These are phyloP conservation scores for Malurus cyaneus DNA, from an alignment of 2,113 vertebrate species.

Conservation along the genomic window DNA sequence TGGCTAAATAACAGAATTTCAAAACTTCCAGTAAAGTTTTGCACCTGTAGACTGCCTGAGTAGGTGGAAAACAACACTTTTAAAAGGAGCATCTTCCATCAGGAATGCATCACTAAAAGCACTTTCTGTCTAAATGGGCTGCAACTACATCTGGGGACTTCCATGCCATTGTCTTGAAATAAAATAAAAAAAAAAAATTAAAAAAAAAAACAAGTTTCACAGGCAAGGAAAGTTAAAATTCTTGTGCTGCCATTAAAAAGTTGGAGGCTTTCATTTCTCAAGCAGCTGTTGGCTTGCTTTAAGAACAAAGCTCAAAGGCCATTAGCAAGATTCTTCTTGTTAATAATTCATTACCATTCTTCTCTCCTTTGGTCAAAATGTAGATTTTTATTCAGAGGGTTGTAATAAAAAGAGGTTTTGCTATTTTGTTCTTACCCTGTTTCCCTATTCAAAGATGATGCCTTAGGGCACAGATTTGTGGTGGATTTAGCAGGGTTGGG, in stretches of 20 bases:
- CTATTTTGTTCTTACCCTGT: neutral
- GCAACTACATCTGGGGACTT: neutral
- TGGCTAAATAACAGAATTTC: neutral
- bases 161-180: neutral
- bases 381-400: neutral
- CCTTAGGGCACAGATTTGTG: neutral
- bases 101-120: neutral
- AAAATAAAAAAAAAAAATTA: neutral
- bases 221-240: neutral
- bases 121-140: neutral
- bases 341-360: neutral
- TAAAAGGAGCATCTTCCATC: neutral
- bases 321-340: neutral
- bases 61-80: neutral
- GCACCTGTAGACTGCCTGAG: neutral
- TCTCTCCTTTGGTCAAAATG: neutral
- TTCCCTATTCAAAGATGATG: neutral
- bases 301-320: neutral
- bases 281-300: neutral
- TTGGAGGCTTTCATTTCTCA: neutral
- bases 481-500: neutral
- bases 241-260: neutral
- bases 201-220: neutral
- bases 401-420: neutral
- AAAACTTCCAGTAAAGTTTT: neutral